Evolutionary conservation across 2,888 invertebrate genomes (phyloP).

Genomic region (Phyllotreta cruciferae): DNA sequence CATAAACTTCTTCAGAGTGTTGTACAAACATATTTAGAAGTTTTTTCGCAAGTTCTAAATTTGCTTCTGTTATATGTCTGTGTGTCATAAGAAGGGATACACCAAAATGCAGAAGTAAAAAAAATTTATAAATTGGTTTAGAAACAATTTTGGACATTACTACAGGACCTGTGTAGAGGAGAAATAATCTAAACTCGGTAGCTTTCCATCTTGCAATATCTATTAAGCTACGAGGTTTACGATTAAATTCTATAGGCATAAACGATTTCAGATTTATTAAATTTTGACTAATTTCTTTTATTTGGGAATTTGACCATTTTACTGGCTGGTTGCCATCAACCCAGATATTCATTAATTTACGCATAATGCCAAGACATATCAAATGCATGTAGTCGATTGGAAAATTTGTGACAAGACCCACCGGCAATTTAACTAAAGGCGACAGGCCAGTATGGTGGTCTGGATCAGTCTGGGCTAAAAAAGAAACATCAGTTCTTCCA

Average conservation of each 20-base stretch:
- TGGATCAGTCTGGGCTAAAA: slow-evolving; percentile 29
- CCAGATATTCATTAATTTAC: slow-evolving; percentile 33
- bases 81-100: neutral
- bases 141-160: slow-evolving; percentile 14
- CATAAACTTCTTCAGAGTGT: slow-evolving; percentile 17
- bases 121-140: slow-evolving; percentile 25
- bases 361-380: slow-evolving; percentile 25
- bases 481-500: slow-evolving; percentile 31
- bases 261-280: slow-evolving; percentile 17
- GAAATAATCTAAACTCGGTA: slow-evolving; percentile 27
- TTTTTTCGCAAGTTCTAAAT: slow-evolving; percentile 1
- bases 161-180: slow-evolving; percentile 28
- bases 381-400: slow-evolving; percentile 34
- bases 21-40: slow-evolving; percentile 12
- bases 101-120: slow-evolving; percentile 20
- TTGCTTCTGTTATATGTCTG: neutral
- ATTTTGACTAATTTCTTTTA: slow-evolving; percentile 11
- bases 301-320: neutral
- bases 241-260: slow-evolving; percentile 27
- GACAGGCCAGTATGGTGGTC: slow-evolving; percentile 32
- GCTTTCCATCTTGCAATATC: slow-evolving; percentile 29
- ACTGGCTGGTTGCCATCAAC: slow-evolving; percentile 13
- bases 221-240: slow-evolving; percentile 24
- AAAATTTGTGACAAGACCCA: slow-evolving; percentile 27
- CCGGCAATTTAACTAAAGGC: slow-evolving; percentile 21